Evolutionary conservation across 1,140 invertebrate genomes (phyloP).

Genomic region (Thaumatotibia leucotreta): DNA sequence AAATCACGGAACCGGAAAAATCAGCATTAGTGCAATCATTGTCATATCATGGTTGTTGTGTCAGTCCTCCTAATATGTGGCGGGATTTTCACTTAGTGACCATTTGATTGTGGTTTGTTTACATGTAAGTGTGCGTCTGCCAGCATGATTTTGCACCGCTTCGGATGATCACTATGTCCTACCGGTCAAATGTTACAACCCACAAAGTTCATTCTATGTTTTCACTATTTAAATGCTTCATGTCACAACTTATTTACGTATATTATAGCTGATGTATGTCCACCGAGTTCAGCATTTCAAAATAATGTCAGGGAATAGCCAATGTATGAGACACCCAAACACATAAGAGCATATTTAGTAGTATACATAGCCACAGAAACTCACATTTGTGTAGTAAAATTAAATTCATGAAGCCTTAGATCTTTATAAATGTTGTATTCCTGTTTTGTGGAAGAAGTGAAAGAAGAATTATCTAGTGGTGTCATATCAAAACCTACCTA

Average conservation of each 20-base stretch:
- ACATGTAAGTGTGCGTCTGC: neutral
- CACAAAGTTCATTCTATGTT: neutral
- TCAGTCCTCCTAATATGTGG: conserved; percentile 7
- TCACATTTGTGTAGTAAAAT: too few species aligned
- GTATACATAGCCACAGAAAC: too few species aligned
- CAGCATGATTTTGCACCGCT: conserved; percentile 8
- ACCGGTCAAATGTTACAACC: neutral
- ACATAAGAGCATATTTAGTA: too few species aligned
- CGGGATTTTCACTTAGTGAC: neutral
- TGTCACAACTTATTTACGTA: neutral
- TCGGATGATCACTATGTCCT: neutral
- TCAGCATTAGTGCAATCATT: conserved; percentile 11
- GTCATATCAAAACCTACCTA: too few species aligned
- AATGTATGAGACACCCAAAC: too few species aligned
- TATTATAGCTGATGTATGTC: neutral
- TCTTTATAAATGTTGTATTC: too few species aligned
- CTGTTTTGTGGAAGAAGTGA: too few species aligned
- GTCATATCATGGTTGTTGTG: neutral
- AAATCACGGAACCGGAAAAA: conserved; percentile 7
- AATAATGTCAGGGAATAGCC: too few species aligned
- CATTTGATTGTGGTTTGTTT: neutral
- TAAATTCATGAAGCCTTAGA: too few species aligned
- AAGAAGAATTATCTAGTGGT: too few species aligned
- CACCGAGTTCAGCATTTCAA: too few species aligned
- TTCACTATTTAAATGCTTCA: neutral